Percentiles rank a stretch among this genome's conserved stretches.
phyloP scores from a whole-genome alignment of 2,113 vertebrate species.

The Eupsittula cactorum region DNA sequence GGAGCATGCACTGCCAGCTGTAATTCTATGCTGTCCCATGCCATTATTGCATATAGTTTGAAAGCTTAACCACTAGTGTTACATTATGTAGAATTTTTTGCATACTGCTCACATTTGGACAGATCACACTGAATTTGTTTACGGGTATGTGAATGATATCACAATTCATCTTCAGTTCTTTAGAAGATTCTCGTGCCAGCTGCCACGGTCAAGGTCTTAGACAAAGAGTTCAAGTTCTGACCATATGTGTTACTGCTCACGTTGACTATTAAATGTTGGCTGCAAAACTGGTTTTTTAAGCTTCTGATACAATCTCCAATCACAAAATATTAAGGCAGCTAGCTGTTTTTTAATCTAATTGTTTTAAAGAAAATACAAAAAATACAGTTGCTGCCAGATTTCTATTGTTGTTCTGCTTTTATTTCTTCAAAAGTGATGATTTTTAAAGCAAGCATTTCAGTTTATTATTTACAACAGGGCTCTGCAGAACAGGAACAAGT shows the following conservation, averaged over 20 bases:
- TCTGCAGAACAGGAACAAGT: background rate
- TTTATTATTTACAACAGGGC: background rate
- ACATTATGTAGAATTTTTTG: conserved; percentile 55
- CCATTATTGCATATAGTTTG: background rate
- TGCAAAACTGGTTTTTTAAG: background rate
- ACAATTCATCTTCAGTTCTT: conserved; percentile 49
- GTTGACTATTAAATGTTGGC: background rate
- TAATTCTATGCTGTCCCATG: background rate
- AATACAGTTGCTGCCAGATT: background rate
- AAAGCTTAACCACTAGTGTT: conserved; percentile 36
- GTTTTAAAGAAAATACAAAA: background rate
- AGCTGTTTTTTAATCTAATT: background rate
- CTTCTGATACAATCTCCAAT: background rate
- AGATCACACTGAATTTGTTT: conserved; percentile 50
- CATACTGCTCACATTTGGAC: conserved; percentile 22
- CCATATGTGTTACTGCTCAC: background rate
- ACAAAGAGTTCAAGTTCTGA: background rate
- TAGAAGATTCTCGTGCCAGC: conserved; percentile 17
- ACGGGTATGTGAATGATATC: conserved; percentile 2
- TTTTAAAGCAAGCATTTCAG: background rate
- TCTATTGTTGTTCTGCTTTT: background rate
- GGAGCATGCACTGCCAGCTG: background rate
- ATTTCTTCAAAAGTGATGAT: background rate
- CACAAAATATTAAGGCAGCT: background rate
- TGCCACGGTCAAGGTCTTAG: conserved; percentile 1